Evolutionary conservation across 2,113 vertebrate genomes (phyloP), one percentile per base, ranked within the genome.

Genomic region (Ailurus styani): DNA sequence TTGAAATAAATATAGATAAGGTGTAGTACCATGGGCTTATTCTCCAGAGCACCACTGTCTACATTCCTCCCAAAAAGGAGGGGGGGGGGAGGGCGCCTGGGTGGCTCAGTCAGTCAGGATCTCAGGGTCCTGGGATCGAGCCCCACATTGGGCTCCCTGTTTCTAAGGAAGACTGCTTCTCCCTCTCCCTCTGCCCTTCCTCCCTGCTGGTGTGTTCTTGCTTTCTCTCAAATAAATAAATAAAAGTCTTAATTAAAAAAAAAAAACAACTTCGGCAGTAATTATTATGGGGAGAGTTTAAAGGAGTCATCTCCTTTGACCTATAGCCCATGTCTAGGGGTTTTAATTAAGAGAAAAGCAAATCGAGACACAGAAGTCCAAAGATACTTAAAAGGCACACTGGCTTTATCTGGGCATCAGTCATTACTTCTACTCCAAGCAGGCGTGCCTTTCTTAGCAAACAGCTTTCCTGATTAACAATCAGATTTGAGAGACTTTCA

Each of bases 331-430:
- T 60, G 27, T 37, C 75, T 50, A 79, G 31, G 47, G 25, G 40
- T 84, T 97, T 97, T 97, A 93, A 95, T 95, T 91, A 95, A 92
- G 91, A 94, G 85, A 72, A 96, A 95, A 93, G 66, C 29, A 83
- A 96, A 96, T 86, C 73, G 73, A 45, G 47, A 68, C n/a, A 91
- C 64, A 83, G 60, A 87, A 97, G 50, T 84, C 89, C 83, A 64
- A 90, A 96, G 75, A 86, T 87, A 93, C 68, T 96, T 83, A 83
- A 95, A 93, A 89, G 66, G 40, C 31, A 17, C 45, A 25, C 23
- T 45, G 96, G 78, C 62, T 90, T 96, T 95, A 84, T 96, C 91
- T 93, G 78, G 60, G 62, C 89, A 95, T 84, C 96, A 91, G 93
- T 91, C 93, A 87, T 91, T 91, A 62, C 79, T 97, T 91, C 45